Evolutionary conservation across 2,888 invertebrate species (phyloP).

Genomic region (Drosophila fulvimacula): DNA sequence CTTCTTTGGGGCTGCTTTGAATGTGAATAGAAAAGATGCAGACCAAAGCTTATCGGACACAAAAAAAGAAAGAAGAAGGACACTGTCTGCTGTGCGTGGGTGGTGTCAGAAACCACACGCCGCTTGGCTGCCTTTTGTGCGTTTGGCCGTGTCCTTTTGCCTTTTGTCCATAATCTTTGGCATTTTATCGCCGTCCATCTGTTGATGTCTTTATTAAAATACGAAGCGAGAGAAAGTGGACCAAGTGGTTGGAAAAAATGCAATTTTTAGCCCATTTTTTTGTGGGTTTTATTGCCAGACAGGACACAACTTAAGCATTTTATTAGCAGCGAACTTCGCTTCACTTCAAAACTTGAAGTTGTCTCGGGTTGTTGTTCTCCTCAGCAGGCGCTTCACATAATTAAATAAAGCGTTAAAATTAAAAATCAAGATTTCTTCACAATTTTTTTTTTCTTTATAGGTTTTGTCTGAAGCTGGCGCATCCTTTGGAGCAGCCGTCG

Average conservation of each 20-base stretch:
- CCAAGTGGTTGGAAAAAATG: slow-evolving; percentile 44
- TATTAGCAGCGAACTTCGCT: slow-evolving; percentile 62
- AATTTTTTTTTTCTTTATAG: slow-evolving; percentile 44
- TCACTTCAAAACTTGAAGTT: slow-evolving; percentile 69
- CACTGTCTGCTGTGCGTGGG: slow-evolving; percentile 6
- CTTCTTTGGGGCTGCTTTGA: slow-evolving; percentile 50
- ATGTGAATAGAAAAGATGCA: slow-evolving; percentile 42
- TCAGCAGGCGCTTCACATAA: slow-evolving; percentile 73
- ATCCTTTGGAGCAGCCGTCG: slow-evolving; percentile 32
- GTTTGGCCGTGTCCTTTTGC: slow-evolving; percentile 17
- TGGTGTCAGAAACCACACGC: slow-evolving; percentile 58
- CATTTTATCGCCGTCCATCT: slow-evolving; percentile 82
- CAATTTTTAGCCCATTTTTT: slow-evolving; percentile 78
- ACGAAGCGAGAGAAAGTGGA: slow-evolving; percentile 14
- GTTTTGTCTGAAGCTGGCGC: slow-evolving; percentile 54
- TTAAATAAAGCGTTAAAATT: slow-evolving; percentile 83
- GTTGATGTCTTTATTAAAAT: slow-evolving; percentile 82
- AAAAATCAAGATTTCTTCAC: slow-evolving; percentile 72
- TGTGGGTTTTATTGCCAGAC: slow-evolving; percentile 69
- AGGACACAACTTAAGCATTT: slow-evolving; percentile 57
- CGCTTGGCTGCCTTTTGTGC: slow-evolving; percentile 50
- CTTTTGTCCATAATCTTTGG: slow-evolving; percentile 80
- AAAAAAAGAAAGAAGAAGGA: slow-evolving; percentile 36
- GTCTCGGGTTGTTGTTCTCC: slow-evolving; percentile 58
- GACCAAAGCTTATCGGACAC: slow-evolving; percentile 46